Evolutionary conservation across 1,140 invertebrate genomes (phyloP).

Genomic region (Asbolus verrucosus): DNA sequence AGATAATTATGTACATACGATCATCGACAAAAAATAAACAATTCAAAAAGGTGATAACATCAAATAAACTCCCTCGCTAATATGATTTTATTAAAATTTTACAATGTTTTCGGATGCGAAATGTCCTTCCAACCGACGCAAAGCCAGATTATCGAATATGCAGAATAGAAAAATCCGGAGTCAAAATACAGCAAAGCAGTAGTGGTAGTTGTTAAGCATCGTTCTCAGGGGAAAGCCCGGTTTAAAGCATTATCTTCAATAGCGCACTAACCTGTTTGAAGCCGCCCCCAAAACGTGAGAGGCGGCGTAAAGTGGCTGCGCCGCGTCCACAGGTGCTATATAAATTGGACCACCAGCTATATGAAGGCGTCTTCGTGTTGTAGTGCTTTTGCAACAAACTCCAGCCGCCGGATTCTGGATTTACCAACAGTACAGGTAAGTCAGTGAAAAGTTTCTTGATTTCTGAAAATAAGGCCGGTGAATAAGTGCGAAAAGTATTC

Average conservation of each 20-base stretch:
- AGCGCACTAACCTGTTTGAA: constrained; percentile 34
- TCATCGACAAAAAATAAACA: constrained; percentile 4
- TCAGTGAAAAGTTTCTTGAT: background rate
- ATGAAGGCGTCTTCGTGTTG: constrained; percentile 40
- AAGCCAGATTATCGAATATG: no score
- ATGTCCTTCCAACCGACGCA: no score
- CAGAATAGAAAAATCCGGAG: no score
- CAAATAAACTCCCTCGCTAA: background rate
- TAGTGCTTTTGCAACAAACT: constrained; percentile 24
- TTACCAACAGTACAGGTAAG: constrained; percentile 34
- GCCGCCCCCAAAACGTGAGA: constrained; percentile 34
- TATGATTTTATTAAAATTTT: no score
- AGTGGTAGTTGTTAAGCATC: background rate
- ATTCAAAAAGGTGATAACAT: background rate
- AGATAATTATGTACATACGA: constrained; percentile 11
- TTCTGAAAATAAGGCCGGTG: constrained; percentile 2
- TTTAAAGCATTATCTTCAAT: constrained; percentile 9
- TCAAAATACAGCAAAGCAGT: background rate
- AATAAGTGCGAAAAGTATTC: no score
- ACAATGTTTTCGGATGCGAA: no score
- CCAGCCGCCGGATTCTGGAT: constrained; percentile 34
- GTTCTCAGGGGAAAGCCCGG: constrained; percentile 17
- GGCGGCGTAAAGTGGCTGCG: constrained; percentile 44
- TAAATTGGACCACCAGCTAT: constrained; percentile 41
- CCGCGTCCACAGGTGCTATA: constrained; percentile 44